Base-by-base conservation (phyloP, 2,797 vertebrate species). In the Microhierax caerulescens region DNA sequence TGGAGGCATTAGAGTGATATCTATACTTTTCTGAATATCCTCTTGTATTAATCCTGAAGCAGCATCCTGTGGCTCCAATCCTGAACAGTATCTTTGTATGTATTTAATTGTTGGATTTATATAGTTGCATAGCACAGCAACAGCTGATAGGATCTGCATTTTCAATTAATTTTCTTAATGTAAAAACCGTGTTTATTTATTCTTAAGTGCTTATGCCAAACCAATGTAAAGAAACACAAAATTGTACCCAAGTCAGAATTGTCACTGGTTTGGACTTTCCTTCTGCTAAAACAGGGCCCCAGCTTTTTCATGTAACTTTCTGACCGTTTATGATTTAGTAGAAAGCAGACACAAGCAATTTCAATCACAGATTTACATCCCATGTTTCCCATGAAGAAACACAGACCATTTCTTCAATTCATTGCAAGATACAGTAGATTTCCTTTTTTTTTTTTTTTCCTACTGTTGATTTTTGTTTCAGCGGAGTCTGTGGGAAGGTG, bases 381-480 rank as follows among this genome's bases (percentile, higher is more conserved):
- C 11, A 18, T 59, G 41, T 24, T 75, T 80, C 61, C 80, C 36
- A 9, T 59, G 20, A 89, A 34, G 48, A 74, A 80, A 65, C 4
- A 18, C 0, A 0, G 34, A 16, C 16, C 64, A 30, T 84, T 85
- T 93, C 28, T 88, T 74, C 48, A 43, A 3, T 5, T 54, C 12
- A 7, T 10, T 67, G 36, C 41, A 79, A 77, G 95, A 84, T 24
- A 54, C 3, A 1, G 51, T 56, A 63, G 89, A 27, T 4, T 56
- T 79, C 82, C 84, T 81, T 85, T 37, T 27, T 74, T 83, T 56
- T 82, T 85, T 86, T 81, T 88, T 37, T 24, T 68, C 80, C n/a
- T 83, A 7, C 25, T 47, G 41, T 20, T 93, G 51, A 28, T 92
- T 90, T 94, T 94, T 93, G 79, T 94, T 84, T 94, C 54, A n/a